Conservation (phyloP, 2,888 invertebrate genomes). For the Yponomeuta plumbellus region DNA sequence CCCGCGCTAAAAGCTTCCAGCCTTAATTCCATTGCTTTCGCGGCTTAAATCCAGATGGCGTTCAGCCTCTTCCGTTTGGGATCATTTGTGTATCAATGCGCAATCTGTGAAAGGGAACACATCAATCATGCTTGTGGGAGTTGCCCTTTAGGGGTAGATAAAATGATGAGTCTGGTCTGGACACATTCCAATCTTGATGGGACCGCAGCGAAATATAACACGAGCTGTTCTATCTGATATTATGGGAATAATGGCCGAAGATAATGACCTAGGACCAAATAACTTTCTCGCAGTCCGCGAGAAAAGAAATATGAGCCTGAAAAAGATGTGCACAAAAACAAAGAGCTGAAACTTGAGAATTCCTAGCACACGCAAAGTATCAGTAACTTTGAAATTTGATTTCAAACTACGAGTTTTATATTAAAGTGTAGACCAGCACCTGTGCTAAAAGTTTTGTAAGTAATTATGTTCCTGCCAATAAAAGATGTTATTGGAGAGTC, state of each 20-base stretch:
- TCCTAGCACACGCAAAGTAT: too few species aligned
- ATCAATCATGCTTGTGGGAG: background rate
- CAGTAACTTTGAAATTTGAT: background rate
- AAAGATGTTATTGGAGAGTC: background rate
- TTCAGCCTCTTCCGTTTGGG: background rate
- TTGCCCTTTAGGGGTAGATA: background rate
- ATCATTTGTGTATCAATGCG: background rate
- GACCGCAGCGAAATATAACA: background rate
- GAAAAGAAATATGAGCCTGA: background rate
- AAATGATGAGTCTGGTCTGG: slow-evolving; percentile 7
- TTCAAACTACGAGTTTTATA: slow-evolving; percentile 6
- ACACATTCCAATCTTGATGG: slow-evolving; percentile 10
- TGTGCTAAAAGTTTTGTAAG: slow-evolving; percentile 1
- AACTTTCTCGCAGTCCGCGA: background rate
- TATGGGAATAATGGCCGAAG: background rate
- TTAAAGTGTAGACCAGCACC: background rate
- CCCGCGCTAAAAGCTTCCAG: too few species aligned
- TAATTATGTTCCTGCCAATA: background rate
- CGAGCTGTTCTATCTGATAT: background rate
- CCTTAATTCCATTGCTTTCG: too few species aligned
- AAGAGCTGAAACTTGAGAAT: too few species aligned
- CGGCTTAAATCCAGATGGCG: background rate
- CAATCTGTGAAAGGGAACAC: slow-evolving; percentile 2
- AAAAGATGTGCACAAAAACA: too few species aligned
- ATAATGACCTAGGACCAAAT: background rate